phyloP scores from a whole-genome alignment of 2,797 vertebrate species.

The Peromyscus aztecus region DNA sequence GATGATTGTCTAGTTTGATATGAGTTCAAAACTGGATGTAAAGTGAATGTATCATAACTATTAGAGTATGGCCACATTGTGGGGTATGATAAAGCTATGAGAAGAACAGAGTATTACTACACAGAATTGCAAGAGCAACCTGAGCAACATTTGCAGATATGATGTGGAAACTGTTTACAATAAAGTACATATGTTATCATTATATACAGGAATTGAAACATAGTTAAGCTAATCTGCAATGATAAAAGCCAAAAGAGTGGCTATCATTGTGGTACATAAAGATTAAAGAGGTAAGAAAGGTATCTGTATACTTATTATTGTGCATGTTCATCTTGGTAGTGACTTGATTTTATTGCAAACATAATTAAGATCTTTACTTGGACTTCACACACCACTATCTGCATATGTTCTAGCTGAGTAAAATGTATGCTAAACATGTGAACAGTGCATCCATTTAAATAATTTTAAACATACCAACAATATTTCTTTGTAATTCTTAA shows the following conservation, averaged over 20 bases:
- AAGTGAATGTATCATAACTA: not conserved
- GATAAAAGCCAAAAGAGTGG: not conserved
- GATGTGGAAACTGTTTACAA: not conserved
- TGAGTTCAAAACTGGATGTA: not conserved
- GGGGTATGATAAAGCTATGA: not conserved
- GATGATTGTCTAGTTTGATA: not conserved
- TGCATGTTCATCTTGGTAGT: not conserved
- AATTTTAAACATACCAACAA: not conserved
- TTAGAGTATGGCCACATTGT: not conserved
- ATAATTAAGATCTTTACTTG: not conserved
- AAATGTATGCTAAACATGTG: not conserved
- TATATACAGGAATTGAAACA: not conserved
- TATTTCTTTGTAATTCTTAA: not conserved
- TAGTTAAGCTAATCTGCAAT: not conserved
- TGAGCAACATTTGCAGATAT: not conserved
- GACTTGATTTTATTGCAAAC: not conserved
- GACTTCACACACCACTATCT: not conserved
- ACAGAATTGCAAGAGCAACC: not conserved
- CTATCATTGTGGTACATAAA: not conserved
- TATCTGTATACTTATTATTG: not conserved
- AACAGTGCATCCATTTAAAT: not conserved
- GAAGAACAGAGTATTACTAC: not conserved
- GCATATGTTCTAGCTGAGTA: not conserved
- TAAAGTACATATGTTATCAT: not conserved
- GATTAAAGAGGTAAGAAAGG: not conserved